Conservation (phyloP, 1,140 invertebrate species). For the Pinna nobilis region DNA sequence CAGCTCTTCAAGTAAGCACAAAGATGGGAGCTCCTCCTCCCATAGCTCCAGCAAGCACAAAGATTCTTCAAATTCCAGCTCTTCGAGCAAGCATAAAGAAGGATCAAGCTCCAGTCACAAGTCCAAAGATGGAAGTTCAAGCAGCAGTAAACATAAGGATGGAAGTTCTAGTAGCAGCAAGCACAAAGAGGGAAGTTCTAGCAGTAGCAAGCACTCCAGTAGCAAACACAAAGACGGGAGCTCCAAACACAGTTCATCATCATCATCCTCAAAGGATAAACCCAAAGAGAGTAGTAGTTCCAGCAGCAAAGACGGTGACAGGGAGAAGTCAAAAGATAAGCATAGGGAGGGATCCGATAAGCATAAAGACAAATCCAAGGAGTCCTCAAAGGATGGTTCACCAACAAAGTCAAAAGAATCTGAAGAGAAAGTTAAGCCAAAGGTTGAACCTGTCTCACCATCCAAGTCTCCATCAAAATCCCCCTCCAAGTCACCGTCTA, state of each 20-base stretch:
- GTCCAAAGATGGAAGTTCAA: constrained; percentile 33
- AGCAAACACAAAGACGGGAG: constrained; percentile 34
- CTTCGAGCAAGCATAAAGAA: constrained; percentile 57
- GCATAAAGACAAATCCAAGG: constrained; percentile 24
- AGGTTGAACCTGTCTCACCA: constrained; percentile 27
- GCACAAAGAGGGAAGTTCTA: constrained; percentile 26
- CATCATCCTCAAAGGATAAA: constrained; percentile 38
- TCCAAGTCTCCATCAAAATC: constrained; percentile 14
- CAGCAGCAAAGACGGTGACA: constrained; percentile 28
- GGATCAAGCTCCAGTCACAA: constrained; percentile 40
- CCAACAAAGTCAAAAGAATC: constrained; percentile 30
- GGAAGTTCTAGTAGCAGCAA: constrained; percentile 32
- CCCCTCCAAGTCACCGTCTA: constrained; percentile 5
- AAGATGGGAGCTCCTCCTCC: constrained; percentile 38
- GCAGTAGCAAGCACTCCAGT: constrained; percentile 8
- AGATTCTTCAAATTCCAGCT: constrained; percentile 49
- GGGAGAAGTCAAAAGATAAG: constrained; percentile 4
- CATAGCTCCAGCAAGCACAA: constrained; percentile 36
- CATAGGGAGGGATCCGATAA: constrained; percentile 10
- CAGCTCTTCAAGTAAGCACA: constrained; percentile 48
- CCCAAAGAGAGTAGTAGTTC: constrained; percentile 42
- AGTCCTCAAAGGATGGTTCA: neutral
- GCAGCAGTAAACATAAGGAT: constrained; percentile 22
- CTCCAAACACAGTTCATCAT: constrained; percentile 44
- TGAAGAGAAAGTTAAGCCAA: constrained; percentile 37